phyloP scores from a whole-genome alignment of 2,888 invertebrate genomes.

The Pomacea canaliculata region DNA sequence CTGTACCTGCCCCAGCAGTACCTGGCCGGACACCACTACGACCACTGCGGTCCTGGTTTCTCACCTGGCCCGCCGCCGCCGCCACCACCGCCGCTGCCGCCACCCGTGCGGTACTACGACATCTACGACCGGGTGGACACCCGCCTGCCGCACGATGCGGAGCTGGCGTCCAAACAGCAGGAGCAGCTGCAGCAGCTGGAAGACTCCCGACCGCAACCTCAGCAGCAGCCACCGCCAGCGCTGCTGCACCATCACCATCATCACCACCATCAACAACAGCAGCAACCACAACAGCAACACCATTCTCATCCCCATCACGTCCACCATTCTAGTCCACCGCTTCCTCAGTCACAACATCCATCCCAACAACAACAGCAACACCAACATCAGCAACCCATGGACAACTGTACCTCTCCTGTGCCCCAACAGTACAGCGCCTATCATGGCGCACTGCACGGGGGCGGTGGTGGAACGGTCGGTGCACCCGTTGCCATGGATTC shows the following conservation, averaged over 20 bases:
- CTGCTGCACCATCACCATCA: constrained; percentile 22
- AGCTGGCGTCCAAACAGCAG: not conserved
- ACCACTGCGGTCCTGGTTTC: not conserved
- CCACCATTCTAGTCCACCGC: constrained; percentile 2
- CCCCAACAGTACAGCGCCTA: constrained; percentile 34
- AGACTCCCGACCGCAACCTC: not conserved
- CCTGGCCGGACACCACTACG: not conserved
- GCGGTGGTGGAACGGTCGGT: constrained; percentile 1
- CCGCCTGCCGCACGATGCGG: too few relatives aligned
- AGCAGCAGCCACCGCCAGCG: constrained; percentile 10
- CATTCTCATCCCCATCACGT: constrained; percentile 23
- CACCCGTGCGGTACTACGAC: not conserved
- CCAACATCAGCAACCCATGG: constrained; percentile 24
- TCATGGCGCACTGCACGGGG: constrained; percentile 18
- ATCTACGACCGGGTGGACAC: too few relatives aligned
- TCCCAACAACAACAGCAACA: constrained; percentile 25
- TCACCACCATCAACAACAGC: constrained; percentile 12
- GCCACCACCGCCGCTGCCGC: not conserved
- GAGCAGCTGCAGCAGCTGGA: not conserved
- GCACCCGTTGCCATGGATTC: constrained; percentile 16
- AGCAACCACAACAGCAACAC: constrained; percentile 16
- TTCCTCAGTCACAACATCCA: constrained; percentile 14
- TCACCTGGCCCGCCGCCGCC: not conserved
- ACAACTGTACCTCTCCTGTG: constrained; percentile 30
- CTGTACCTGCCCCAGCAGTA: too few relatives aligned